Evolutionary conservation across 2,888 invertebrate species (phyloP).

Genomic region (Microplitis deprimator): DNA sequence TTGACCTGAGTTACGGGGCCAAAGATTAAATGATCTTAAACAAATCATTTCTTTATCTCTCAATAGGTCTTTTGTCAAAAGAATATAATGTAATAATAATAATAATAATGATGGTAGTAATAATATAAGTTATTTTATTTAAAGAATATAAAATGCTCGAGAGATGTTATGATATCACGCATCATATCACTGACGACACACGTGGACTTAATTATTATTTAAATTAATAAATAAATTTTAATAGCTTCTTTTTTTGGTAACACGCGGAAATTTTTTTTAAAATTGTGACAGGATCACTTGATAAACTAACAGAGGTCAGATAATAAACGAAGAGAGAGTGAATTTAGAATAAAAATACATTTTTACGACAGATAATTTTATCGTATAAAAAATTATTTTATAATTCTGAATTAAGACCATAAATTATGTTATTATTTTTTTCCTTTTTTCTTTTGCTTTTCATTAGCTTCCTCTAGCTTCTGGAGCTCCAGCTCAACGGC

Average conservation of each 20-base stretch:
- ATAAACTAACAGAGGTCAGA: not conserved
- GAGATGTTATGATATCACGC: not conserved
- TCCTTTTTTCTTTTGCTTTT: slow-evolving; percentile 70
- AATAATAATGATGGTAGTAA: not conserved
- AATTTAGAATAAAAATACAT: not conserved
- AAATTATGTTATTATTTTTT: slow-evolving; percentile 43
- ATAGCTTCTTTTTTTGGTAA: not conserved
- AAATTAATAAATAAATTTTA: not conserved
- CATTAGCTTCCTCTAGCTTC: slow-evolving; percentile 70
- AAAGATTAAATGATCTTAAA: not conserved
- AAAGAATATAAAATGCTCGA: not conserved
- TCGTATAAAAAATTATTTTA: not conserved
- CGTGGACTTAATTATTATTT: not conserved
- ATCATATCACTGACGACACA: not conserved
- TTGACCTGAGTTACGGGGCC: not conserved
- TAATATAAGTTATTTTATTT: not conserved
- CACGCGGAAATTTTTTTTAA: not conserved
- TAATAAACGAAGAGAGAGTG: not conserved
- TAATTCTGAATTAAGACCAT: not conserved
- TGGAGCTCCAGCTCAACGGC: slow-evolving; percentile 80
- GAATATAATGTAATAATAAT: not conserved
- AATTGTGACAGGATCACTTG: not conserved
- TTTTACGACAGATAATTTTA: not conserved
- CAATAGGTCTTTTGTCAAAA: slow-evolving; percentile 3
- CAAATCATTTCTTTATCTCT: slow-evolving; percentile 11